Evolutionary conservation across 2,797 vertebrate genomes (phyloP).

Genomic region (Danio jaintianensis): DNA sequence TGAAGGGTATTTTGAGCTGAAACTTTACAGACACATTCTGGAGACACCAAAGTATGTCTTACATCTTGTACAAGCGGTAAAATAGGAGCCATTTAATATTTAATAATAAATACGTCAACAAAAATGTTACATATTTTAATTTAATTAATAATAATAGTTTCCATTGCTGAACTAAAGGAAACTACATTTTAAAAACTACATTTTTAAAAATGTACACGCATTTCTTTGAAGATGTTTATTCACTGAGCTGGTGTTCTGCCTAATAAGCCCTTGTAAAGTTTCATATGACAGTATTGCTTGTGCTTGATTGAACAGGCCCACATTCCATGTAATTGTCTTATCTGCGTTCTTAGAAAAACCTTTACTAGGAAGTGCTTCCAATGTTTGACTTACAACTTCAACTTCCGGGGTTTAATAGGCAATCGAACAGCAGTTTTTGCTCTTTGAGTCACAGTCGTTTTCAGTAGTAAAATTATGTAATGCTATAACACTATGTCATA

Average conservation of each 20-base stretch:
- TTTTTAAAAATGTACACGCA: too few species aligned
- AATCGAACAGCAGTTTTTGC: slow-evolving; percentile 9
- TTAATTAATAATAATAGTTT: neutral
- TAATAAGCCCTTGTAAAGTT: neutral
- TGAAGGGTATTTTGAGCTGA: too few species aligned
- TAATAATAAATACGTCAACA: neutral
- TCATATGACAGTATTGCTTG: slow-evolving; percentile 3
- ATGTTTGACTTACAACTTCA: slow-evolving; percentile 1
- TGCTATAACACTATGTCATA: neutral
- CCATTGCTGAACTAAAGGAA: neutral
- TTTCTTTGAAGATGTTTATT: slow-evolving; percentile 1
- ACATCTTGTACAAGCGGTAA: neutral
- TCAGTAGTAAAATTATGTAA: neutral
- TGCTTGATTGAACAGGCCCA: slow-evolving; percentile 10
- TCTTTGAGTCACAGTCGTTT: neutral
- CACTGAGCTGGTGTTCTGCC: neutral
- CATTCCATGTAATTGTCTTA: slow-evolving; percentile 4
- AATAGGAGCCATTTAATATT: neutral
- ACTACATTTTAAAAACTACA: too few species aligned
- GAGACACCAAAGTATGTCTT: too few species aligned
- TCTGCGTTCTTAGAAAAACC: neutral
- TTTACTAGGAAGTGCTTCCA: slow-evolving; percentile 15
- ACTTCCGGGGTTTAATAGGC: neutral
- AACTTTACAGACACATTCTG: too few species aligned
- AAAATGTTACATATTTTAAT: neutral